A percentile compares a stretch with the other conserved stretches of the same genome.
Conservation (phyloP, 2,888 invertebrate genomes). For the Agriopis aurantiaria region DNA sequence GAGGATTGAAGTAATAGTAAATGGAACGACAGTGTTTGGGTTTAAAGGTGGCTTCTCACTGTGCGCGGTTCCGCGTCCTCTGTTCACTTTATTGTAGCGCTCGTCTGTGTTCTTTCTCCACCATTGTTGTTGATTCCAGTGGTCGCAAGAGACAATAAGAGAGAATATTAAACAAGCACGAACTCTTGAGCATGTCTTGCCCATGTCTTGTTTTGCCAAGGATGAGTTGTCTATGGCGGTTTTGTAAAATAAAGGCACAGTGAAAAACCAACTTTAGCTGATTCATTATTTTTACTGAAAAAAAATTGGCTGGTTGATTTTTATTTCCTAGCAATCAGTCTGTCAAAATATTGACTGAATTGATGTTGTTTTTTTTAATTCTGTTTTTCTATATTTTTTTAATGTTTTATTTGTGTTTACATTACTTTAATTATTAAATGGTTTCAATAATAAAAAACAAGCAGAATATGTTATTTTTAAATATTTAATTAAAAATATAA, state of each 20-base stretch:
- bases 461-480: conserved; percentile 2
- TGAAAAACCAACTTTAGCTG: not conserved
- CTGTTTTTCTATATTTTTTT: not conserved
- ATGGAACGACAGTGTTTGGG: not conserved
- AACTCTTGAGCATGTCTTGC: not conserved
- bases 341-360: not conserved
- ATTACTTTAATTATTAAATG: not conserved
- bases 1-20: conserved; percentile 53
- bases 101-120: not conserved
- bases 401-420: not conserved
- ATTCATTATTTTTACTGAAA: not conserved
- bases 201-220: not conserved
- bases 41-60: not conserved
- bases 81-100: not conserved
- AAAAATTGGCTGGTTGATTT: no score
- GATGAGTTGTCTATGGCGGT: not conserved
- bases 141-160: no score
- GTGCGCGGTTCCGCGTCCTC: not conserved
- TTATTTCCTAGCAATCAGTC: not conserved
- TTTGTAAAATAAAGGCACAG: not conserved
- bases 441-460: not conserved
- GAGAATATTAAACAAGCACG: not conserved
- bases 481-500: conserved; percentile 34
- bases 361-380: not conserved
- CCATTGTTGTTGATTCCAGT: not conserved